Conservation (phyloP, 2,113 vertebrate species). For the Cathartes aura region DNA sequence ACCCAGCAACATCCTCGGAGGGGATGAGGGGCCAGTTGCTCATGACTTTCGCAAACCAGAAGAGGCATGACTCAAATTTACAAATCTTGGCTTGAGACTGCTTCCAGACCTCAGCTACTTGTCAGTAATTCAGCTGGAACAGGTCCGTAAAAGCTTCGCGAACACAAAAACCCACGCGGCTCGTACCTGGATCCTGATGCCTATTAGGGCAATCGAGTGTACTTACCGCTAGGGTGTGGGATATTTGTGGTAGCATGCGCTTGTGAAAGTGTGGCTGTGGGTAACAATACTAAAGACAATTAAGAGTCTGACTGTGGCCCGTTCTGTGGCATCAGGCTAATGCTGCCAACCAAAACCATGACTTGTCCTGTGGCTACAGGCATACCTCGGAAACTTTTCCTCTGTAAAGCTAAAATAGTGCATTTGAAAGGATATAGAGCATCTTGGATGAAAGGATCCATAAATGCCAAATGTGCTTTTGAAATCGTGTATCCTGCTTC, state of each 20-base stretch:
- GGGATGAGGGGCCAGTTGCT: neutral
- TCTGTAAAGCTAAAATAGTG: neutral
- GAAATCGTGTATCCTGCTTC: fast-evolving
- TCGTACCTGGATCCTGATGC: fast-evolving
- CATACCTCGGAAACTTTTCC: neutral
- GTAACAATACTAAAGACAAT: fast-evolving
- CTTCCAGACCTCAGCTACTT: neutral
- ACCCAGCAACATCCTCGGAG: fast-evolving
- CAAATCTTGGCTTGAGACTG: neutral
- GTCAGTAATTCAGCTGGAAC: neutral
- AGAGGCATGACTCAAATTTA: neutral
- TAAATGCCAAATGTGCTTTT: neutral
- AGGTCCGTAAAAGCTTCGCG: neutral
- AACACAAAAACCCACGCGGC: fast-evolving
- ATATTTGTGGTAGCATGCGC: fast-evolving
- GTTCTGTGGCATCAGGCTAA: neutral
- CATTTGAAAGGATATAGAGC: neutral
- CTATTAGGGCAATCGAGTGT: fast-evolving
- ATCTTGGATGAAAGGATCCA: neutral
- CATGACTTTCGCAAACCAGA: fast-evolving
- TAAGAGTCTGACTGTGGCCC: neutral
- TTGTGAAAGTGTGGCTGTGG: neutral
- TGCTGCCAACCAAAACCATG: neutral
- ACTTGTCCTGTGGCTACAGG: neutral
- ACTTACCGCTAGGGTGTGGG: fast-evolving